phyloP scores from a whole-genome alignment of 2,888 invertebrate genomes.

The Polyploca ridens region DNA sequence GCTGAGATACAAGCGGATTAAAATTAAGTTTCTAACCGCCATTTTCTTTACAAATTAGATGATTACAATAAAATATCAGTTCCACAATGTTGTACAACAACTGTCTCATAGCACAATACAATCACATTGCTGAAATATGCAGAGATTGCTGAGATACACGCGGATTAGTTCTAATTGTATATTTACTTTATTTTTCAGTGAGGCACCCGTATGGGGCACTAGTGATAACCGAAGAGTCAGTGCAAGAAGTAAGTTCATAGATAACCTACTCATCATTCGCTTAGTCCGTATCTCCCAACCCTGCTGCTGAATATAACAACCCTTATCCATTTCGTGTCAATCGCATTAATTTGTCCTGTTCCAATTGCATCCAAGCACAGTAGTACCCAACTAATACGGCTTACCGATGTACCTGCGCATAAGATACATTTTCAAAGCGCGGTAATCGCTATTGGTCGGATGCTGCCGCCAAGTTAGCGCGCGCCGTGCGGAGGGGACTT shows the following conservation, averaged over 20 bases:
- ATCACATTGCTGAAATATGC: neutral
- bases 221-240: slow-evolving; percentile 45
- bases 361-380: too few relatives aligned
- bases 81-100: neutral
- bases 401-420: too few relatives aligned
- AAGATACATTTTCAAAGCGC: too few relatives aligned
- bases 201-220: slow-evolving; percentile 47
- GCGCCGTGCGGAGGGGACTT: too few relatives aligned
- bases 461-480: too few relatives aligned
- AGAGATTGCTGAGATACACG: neutral
- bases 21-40: neutral
- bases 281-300: too few relatives aligned
- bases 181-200: slow-evolving; percentile 35
- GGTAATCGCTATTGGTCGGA: too few relatives aligned
- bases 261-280: too few relatives aligned
- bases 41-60: neutral
- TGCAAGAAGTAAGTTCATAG: slow-evolving; percentile 55
- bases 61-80: neutral
- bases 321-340: too few relatives aligned
- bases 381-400: too few relatives aligned
- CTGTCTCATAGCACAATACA: neutral
- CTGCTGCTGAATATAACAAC: too few relatives aligned
- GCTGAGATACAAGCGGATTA: neutral
- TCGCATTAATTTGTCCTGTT: too few relatives aligned
- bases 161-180: neutral